Evolutionary conservation across 2,888 invertebrate genomes (phyloP).

Genomic region (Cabera pusaria): DNA sequence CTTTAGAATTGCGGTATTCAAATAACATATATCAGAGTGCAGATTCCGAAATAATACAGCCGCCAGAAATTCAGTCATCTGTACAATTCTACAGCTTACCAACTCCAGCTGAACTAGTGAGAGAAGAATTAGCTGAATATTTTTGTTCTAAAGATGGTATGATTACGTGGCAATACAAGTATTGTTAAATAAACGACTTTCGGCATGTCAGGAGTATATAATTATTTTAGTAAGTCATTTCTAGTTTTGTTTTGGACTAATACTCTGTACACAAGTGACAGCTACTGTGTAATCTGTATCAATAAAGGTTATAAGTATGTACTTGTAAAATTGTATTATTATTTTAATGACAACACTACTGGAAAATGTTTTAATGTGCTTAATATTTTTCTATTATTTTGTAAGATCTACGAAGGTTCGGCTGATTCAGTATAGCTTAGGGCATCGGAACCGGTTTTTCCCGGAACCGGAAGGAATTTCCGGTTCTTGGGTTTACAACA

Average conservation of each 20-base stretch:
- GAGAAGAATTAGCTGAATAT: conserved; percentile 33
- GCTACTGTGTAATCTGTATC: conserved; percentile 25
- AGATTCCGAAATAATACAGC: conserved; percentile 30
- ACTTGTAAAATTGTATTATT: conserved; percentile 21
- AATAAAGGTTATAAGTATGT: conserved; percentile 23
- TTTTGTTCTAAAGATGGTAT: conserved; percentile 33
- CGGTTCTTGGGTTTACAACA: too few species aligned
- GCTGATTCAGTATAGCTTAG: too few species aligned
- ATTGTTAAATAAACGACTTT: conserved; percentile 17
- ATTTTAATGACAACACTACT: conserved; percentile 19
- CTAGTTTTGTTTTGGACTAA: conserved; percentile 15
- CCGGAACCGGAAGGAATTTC: too few species aligned
- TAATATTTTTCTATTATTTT: conserved; percentile 13
- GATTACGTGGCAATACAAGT: conserved; percentile 32
- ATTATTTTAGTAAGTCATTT: too few species aligned
- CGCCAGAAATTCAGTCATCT: conserved; percentile 28
- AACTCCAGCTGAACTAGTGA: conserved; percentile 31
- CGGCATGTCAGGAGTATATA: too few species aligned
- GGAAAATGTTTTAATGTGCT: conserved; percentile 16
- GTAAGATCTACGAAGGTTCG: conserved; percentile 14
- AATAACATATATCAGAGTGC: conserved; percentile 28
- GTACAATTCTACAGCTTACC: conserved; percentile 28
- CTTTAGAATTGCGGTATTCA: conserved; percentile 28
- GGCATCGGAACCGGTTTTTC: too few species aligned
- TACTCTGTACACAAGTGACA: conserved; percentile 17